Evolutionary conservation across 2,888 invertebrate genomes (phyloP).

Genomic region (Tethea ocularis): DNA sequence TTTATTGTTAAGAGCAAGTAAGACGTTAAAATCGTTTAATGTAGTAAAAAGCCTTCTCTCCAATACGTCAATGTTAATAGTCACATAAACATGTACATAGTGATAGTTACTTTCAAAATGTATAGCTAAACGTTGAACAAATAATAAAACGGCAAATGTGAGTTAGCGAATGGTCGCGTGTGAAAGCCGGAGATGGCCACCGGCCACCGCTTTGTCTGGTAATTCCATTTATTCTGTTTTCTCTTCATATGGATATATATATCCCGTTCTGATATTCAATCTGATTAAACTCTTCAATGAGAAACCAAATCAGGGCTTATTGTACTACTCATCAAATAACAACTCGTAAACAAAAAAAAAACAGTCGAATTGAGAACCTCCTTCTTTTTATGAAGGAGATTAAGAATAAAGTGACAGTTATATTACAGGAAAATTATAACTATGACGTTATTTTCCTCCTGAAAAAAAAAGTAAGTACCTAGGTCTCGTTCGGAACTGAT

Average conservation of each 20-base stretch:
- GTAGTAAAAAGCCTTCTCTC: neutral
- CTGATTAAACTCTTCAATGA: too few species aligned
- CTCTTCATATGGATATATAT: neutral
- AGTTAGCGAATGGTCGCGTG: conserved; percentile 45
- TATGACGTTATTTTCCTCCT: too few species aligned
- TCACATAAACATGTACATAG: conserved; percentile 1
- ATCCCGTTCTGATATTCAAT: neutral
- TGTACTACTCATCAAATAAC: too few species aligned
- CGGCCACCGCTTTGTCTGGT: conserved; percentile 17
- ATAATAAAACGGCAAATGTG: conserved; percentile 43
- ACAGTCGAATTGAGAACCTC: too few species aligned
- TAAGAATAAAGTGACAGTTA: too few species aligned
- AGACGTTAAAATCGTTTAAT: neutral
- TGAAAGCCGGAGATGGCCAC: conserved; percentile 36
- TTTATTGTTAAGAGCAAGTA: neutral
- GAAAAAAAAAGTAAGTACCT: too few species aligned
- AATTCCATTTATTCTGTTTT: conserved; percentile 22
- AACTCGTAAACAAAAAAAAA: too few species aligned
- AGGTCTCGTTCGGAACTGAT: too few species aligned
- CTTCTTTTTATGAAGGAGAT: too few species aligned
- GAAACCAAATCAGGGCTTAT: too few species aligned
- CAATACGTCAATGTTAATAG: neutral
- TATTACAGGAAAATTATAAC: too few species aligned
- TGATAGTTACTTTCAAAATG: conserved; percentile 9
- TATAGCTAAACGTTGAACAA: conserved; percentile 35